Evolutionary conservation across 2,888 invertebrate genomes (phyloP), one percentile per base, ranked within the genome.

Genomic region (Ephialtes manifestator): DNA sequence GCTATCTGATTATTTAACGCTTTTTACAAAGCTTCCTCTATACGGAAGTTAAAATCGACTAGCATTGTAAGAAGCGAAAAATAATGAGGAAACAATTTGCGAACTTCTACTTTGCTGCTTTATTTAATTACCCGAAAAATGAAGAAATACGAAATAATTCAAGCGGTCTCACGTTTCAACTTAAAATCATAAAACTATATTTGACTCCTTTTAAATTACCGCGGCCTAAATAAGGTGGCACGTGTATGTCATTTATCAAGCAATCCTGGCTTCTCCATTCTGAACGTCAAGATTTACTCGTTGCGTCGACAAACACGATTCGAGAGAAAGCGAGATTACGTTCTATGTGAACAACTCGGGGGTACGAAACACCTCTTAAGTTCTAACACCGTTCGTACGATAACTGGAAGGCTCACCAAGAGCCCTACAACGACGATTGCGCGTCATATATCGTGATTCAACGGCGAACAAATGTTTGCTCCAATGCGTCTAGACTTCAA

Each of bases 241-340:
- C 67, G 18, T 67, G n/a, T 67, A n/a, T 24, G 28, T 43, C 5
- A 58, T 77, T 58, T 46, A 46, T 77, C 68, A 10, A 67, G 58
- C 20, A 13, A 18, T 58, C 18, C 43, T 55, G 28, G 13, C 46
- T 31, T 31, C 58, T 46, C 58, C n/a, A 60, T 74, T 58, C 24
- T 11, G 15, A 68, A 68, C 28, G 55, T 58, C 68, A 68, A 58
- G 13, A 55, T 77, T 77, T 77, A 46, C 58, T 18, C 58, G 48
- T 46, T 46, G 68, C 58, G 68, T 11, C 77, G n/a, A 68, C 20
- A 20, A 18, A 39, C 43, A 43, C 18, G 20, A 18, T 18, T 20
- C n/a, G 20, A 58, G 65, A 39, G 18, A 46, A 43, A 43, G 39
- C 11, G 39, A 65, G 43, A 65, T 3, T 65, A 18, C 65, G 43